Evolutionary conservation across 53 echinoderm and acorn worm species (phyloP), one percentile per base, ranked within the genome.

Genomic region (Actinopyga echinites): DNA sequence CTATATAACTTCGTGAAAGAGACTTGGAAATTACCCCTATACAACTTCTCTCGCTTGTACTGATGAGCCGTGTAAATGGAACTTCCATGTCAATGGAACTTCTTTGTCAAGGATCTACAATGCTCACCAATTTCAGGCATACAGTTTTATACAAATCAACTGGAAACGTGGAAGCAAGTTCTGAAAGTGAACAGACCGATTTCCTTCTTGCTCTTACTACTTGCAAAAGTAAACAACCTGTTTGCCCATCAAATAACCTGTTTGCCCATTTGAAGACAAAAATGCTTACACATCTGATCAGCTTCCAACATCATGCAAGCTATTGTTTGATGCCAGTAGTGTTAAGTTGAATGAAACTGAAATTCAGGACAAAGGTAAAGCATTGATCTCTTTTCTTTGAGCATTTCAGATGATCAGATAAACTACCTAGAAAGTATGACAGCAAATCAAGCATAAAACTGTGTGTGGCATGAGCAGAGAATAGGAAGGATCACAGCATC

Each of bases 21-120:
- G n/a, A n/a, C n/a, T n/a, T n/a, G n/a, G n/a, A n/a, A n/a, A n/a
- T n/a, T n/a, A n/a, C n/a, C n/a, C n/a, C n/a, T n/a, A n/a, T n/a
- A n/a, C n/a, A n/a, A 87, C 87, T 49, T 22, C 24, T 36, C 53
- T 40, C 29, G 29, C 71, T 22, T 87, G 87, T 58, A 87, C 87
- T 29, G 82, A 87, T 56, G 56, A 40, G 54, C 81, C 82, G 43
- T 82, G 82, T 37, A 52, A 65, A 25, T 82, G 87, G 82, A 82
- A 87, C 44, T n/a, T n/a, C n/a, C n/a, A n/a, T n/a, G n/a, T n/a
- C n/a, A n/a, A n/a, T n/a, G n/a, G n/a, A 56, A 87, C 20, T 35
- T 57, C 61, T 82, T 87, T 33, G 23, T 24, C 25, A 79, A 79
- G 33, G 34, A 79, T 8, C 20, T 29, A 20, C 56, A 12, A 56